Evolutionary conservation across 2,888 invertebrate genomes (phyloP).

Genomic region (Cacoxenus indagator): DNA sequence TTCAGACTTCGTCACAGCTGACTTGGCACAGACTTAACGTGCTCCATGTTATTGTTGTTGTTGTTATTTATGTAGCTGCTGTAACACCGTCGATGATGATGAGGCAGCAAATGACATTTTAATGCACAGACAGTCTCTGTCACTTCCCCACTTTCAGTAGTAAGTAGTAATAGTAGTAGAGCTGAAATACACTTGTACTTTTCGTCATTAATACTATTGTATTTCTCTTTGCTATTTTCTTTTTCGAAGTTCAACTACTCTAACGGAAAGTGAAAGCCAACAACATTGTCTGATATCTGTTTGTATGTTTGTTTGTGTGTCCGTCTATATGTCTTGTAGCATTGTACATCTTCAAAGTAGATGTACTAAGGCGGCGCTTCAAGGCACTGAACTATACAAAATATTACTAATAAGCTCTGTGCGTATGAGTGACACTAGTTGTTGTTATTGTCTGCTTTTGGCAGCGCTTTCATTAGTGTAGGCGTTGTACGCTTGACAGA

Average conservation of each 20-base stretch:
- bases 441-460: neutral
- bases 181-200: neutral
- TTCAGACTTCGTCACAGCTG: too few species aligned
- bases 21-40: too few species aligned
- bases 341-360: neutral
- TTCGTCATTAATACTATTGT: neutral
- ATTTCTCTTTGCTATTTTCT: slow-evolving; percentile 5
- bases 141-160: neutral
- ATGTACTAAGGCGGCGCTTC: neutral
- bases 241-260: slow-evolving; percentile 17
- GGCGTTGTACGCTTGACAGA: neutral
- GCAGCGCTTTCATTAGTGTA: neutral
- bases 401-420: slow-evolving; percentile 15
- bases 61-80: too few species aligned
- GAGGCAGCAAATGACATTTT: too few species aligned
- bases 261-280: slow-evolving; percentile 25
- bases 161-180: too few species aligned
- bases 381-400: slow-evolving; percentile 17
- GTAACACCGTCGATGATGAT: too few species aligned
- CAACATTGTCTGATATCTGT: neutral
- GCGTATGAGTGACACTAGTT: slow-evolving; percentile 11
- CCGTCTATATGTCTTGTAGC: neutral
- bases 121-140: too few species aligned
- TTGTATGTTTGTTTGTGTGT: neutral
- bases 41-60: too few species aligned